phyloP scores from a whole-genome alignment of 92 coral and sea anemone species.

The Umimayanthus kanabou region DNA sequence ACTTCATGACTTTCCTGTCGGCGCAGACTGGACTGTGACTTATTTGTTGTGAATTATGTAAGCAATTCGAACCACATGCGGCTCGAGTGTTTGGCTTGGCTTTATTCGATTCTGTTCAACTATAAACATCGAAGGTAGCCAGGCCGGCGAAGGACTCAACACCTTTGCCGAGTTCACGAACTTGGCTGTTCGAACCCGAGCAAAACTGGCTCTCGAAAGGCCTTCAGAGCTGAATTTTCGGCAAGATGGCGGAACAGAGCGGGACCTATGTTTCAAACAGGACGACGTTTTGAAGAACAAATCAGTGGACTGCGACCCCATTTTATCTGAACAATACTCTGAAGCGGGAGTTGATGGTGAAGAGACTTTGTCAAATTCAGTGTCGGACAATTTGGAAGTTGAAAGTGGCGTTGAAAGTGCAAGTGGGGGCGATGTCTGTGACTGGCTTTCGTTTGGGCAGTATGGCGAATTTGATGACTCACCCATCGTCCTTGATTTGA shows the following conservation, averaged over 20 bases:
- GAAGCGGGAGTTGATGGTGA: conserved; percentile 48
- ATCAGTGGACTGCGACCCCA: conserved; percentile 13
- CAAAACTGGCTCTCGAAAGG: conserved; percentile 38
- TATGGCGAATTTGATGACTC: conserved; percentile 27
- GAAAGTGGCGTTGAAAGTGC: conserved; percentile 98
- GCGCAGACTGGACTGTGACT: not conserved
- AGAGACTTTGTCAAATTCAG: conserved; percentile 80
- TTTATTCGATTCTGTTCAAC: conserved; percentile 34
- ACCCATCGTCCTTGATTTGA: conserved; percentile 82
- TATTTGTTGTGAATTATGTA: conserved; percentile 25
- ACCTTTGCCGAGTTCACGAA: conserved; percentile 25
- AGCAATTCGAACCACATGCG: conserved; percentile 22
- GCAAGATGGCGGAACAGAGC: conserved; percentile 42
- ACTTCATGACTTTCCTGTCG: conserved; percentile 7
- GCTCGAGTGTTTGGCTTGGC: not conserved
- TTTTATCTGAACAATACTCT: conserved; percentile 1
- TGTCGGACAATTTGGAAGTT: conserved; percentile 79
- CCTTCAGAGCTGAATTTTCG: conserved; percentile 18
- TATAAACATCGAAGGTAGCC: conserved; percentile 35
- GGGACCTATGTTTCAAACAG: conserved; percentile 10
- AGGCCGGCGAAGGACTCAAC: conserved; percentile 11
- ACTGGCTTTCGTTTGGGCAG: conserved; percentile 61
- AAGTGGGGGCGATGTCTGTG: conserved; percentile 72
- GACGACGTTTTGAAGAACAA: conserved; percentile 9
- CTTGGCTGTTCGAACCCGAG: conserved; percentile 10